Percentiles rank a stretch among this genome's conserved stretches.
phyloP scores from a whole-genome alignment of 2,888 invertebrate genomes.

The Hypomecis punctinalis region DNA sequence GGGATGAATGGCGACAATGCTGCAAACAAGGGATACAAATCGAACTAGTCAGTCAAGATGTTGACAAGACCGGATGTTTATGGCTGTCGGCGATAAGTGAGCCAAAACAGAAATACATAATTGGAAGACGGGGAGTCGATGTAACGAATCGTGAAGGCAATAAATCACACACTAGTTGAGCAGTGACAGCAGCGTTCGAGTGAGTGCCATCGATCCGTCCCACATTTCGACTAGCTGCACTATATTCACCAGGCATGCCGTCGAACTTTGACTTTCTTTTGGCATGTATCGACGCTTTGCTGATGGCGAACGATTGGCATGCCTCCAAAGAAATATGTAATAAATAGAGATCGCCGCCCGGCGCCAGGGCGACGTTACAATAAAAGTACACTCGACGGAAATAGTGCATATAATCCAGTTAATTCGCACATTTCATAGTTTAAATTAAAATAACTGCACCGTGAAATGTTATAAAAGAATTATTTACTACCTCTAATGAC shows the following conservation, averaged over 20 bases:
- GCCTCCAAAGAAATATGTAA: slow-evolving; percentile 72
- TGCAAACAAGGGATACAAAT: neutral
- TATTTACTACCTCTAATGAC: slow-evolving; percentile 14
- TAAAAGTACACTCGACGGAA: slow-evolving; percentile 65
- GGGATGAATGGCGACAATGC: neutral
- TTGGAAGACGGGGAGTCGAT: slow-evolving; percentile 22
- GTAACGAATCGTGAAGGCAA: slow-evolving; percentile 29
- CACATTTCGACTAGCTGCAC: slow-evolving; percentile 33
- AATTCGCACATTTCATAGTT: slow-evolving; percentile 20
- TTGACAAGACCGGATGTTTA: slow-evolving; percentile 32
- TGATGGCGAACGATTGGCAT: slow-evolving; percentile 69
- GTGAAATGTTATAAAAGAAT: slow-evolving; percentile 10
- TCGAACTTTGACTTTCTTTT: slow-evolving; percentile 81
- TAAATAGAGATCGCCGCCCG: slow-evolving; percentile 74
- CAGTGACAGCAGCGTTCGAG: slow-evolving; percentile 29
- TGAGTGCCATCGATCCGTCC: slow-evolving; percentile 40
- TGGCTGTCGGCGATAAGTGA: slow-evolving; percentile 17
- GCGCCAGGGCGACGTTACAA: slow-evolving; percentile 72
- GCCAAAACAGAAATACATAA: slow-evolving; percentile 34
- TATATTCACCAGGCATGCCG: slow-evolving; percentile 56
- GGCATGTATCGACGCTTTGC: slow-evolving; percentile 66
- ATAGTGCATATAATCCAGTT: slow-evolving; percentile 55
- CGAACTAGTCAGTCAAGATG: slow-evolving; percentile 14
- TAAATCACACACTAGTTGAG: slow-evolving; percentile 23
- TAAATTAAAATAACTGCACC: slow-evolving; percentile 26